Conservation (phyloP, 1,140 invertebrate genomes). For the Bombus waltoni region DNA sequence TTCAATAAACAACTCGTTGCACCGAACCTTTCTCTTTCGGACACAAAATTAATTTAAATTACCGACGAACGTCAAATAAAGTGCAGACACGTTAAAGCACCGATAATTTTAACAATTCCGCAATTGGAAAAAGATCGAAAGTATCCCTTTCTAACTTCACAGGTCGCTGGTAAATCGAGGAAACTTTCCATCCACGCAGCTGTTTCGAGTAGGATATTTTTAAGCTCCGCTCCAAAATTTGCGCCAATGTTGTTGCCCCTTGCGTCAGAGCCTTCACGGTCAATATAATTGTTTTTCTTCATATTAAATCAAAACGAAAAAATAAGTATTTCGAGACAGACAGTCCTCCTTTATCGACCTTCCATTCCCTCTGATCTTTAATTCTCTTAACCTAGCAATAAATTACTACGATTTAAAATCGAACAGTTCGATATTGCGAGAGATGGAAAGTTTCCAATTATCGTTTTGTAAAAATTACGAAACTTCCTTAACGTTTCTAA, state of each 20-base stretch:
- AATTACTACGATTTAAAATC: background rate
- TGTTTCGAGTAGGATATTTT: conserved; percentile 62
- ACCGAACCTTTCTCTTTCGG: no score
- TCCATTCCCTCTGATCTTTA: no score
- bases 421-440: background rate
- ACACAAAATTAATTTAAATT: background rate
- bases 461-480: background rate
- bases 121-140: background rate
- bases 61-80: background rate
- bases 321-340: background rate
- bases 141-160: background rate
- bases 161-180: conserved; percentile 7
- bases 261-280: conserved; percentile 58
- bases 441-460: background rate
- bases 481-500: background rate
- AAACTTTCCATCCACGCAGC: conserved; percentile 63
- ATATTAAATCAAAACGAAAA: background rate
- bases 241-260: conserved; percentile 17
- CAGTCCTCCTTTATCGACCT: no score
- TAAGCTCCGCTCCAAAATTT: conserved; percentile 31
- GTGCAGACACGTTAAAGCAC: background rate
- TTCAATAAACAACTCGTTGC: no score
- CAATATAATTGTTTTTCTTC: conserved; percentile 53
- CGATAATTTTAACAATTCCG: background rate
- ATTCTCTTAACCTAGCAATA: background rate